Conservation (phyloP, 2,888 invertebrate species). For the Phortica magna region DNA sequence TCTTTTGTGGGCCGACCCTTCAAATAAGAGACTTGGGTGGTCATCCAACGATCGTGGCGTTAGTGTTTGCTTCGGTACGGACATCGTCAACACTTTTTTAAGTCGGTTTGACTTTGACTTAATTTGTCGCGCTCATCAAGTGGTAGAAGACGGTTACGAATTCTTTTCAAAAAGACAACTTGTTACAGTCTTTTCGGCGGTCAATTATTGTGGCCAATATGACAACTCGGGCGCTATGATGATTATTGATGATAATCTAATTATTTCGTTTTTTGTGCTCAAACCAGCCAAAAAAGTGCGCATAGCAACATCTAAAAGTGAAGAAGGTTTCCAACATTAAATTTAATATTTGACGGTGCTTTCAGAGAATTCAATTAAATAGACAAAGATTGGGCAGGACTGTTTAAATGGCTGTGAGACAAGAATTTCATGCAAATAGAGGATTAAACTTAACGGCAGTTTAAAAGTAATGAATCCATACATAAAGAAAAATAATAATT, state of each 20-base stretch:
- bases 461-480: too few relatives aligned
- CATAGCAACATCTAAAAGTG: background rate
- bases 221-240: constrained; percentile 99
- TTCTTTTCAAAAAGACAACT: constrained; percentile 98
- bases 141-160: constrained; percentile 99
- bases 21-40: constrained; percentile 98
- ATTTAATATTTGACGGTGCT: too few relatives aligned
- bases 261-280: constrained; percentile 89
- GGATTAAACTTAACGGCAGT: too few relatives aligned
- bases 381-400: too few relatives aligned
- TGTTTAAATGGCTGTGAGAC: too few relatives aligned
- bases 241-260: constrained; percentile 97
- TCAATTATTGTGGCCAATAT: constrained; percentile 98
- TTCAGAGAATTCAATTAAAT: too few relatives aligned
- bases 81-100: constrained; percentile 81
- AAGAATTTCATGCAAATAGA: too few relatives aligned
- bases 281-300: background rate
- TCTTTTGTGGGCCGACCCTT: constrained; percentile 96
- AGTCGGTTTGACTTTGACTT: constrained; percentile 96
- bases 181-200: constrained; percentile 97
- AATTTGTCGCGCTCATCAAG: constrained; percentile 96
- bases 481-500: too few relatives aligned
- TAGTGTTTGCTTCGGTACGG: constrained; percentile 83
- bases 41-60: constrained; percentile 88
- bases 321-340: too few relatives aligned